These are phyloP conservation scores for Ciconia stormi DNA, from an alignment of 2,113 vertebrate species.

Conservation along the genomic window DNA sequence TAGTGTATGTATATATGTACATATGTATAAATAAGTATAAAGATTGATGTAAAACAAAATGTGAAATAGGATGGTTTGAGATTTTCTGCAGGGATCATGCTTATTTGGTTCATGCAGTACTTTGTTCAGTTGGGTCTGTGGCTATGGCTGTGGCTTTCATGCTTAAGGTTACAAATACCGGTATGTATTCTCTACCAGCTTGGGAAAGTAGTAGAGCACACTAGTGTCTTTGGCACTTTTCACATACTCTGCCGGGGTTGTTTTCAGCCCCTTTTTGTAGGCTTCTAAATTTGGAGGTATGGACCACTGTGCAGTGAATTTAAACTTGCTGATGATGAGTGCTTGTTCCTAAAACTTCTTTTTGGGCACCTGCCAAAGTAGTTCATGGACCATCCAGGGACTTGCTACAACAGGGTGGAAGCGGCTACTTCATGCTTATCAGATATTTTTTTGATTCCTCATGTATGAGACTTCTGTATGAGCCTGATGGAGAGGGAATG, in stretches of 20 bases:
- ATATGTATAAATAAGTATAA: background rate
- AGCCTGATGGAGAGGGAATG: background rate
- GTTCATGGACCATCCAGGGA: background rate
- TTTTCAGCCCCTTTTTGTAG: background rate
- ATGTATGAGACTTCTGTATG: background rate
- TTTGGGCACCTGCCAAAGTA: fast-evolving
- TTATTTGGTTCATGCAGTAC: background rate
- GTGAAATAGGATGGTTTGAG: background rate
- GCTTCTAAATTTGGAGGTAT: background rate
- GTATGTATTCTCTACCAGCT: background rate
- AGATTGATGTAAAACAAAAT: background rate
- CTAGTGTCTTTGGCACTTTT: background rate
- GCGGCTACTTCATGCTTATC: background rate
- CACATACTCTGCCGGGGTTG: background rate
- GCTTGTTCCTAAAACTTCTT: background rate
- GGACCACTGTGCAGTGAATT: background rate
- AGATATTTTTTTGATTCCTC: background rate
- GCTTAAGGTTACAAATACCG: background rate
- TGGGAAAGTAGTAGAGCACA: background rate
- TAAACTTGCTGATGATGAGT: background rate
- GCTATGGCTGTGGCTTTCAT: background rate
- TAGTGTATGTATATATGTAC: background rate
- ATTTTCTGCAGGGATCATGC: background rate
- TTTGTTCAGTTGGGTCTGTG: background rate
- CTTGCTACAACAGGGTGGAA: background rate